phyloP scores from a whole-genome alignment of 2,113 vertebrate species.

The Potamarius usumacintae region DNA sequence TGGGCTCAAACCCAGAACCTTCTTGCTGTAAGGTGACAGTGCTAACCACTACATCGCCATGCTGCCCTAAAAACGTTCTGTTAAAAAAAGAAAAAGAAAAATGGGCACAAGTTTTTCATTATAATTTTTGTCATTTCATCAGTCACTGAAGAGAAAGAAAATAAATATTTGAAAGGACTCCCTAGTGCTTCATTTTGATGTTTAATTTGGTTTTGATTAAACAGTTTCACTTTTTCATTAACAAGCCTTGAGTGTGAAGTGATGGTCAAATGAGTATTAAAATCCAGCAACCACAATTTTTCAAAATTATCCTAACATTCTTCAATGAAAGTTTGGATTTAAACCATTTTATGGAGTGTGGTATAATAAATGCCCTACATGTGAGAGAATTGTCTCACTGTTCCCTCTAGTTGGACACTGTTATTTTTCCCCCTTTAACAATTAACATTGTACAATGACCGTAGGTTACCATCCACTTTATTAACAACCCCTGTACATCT shows the following conservation, averaged over 20 bases:
- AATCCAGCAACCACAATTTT: background rate
- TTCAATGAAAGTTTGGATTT: background rate
- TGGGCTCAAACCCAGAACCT: too few species aligned
- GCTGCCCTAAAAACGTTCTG: too few species aligned
- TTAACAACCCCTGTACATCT: too few species aligned
- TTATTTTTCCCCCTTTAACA: too few species aligned
- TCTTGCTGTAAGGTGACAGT: too few species aligned
- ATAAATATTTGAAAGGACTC: background rate
- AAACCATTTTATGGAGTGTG: background rate
- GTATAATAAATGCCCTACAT: background rate
- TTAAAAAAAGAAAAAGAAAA: background rate
- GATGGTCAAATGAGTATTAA: background rate
- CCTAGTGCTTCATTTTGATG: background rate
- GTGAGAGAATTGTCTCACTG: constrained; percentile 15
- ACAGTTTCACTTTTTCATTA: constrained; percentile 4
- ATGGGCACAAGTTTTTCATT: background rate
- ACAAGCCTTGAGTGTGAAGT: constrained; percentile 1
- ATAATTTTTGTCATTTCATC: background rate
- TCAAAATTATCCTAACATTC: background rate
- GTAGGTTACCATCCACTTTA: too few species aligned
- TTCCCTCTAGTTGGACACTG: constrained; percentile 52
- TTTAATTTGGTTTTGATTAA: background rate
- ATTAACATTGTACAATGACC: too few species aligned
- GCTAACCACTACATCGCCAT: too few species aligned
- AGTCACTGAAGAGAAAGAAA: background rate